Evolutionary conservation across 1,140 invertebrate genomes (phyloP).

Genomic region (Ephestia elutella): DNA sequence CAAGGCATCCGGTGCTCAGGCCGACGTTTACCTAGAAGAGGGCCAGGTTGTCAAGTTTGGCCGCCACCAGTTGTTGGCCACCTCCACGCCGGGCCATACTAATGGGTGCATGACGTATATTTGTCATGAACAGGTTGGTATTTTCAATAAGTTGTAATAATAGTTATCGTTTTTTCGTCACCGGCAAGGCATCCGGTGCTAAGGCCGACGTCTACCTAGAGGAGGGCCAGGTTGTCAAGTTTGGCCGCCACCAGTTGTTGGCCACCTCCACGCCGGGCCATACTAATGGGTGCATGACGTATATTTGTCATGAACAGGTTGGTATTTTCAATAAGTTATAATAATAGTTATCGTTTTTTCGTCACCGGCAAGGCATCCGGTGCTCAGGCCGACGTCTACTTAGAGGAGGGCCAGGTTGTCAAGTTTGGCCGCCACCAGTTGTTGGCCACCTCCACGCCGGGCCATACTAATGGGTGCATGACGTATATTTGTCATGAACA

Average conservation of each 20-base stretch:
- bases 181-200: constrained; percentile 88
- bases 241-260: constrained; percentile 83
- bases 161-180: too few relatives aligned
- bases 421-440: constrained; percentile 84
- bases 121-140: constrained; percentile 72
- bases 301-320: constrained; percentile 76
- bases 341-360: constrained; percentile 10
- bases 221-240: constrained; percentile 82
- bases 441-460: constrained; percentile 89
- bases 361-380: constrained; percentile 89
- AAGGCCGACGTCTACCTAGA: constrained; percentile 88
- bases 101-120: constrained; percentile 85
- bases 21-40: constrained; percentile 86
- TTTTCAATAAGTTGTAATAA: neutral
- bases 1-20: constrained; percentile 86
- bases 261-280: constrained; percentile 94
- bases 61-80: constrained; percentile 79
- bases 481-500: constrained; percentile 77
- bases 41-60: constrained; percentile 86
- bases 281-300: constrained; percentile 88
- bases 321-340: constrained; percentile 5
- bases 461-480: constrained; percentile 93
- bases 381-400: constrained; percentile 88
- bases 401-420: constrained; percentile 83
- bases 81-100: constrained; percentile 96